Base-by-base conservation (phyloP, 2,888 invertebrate genomes). In the Aplocera efformata region DNA sequence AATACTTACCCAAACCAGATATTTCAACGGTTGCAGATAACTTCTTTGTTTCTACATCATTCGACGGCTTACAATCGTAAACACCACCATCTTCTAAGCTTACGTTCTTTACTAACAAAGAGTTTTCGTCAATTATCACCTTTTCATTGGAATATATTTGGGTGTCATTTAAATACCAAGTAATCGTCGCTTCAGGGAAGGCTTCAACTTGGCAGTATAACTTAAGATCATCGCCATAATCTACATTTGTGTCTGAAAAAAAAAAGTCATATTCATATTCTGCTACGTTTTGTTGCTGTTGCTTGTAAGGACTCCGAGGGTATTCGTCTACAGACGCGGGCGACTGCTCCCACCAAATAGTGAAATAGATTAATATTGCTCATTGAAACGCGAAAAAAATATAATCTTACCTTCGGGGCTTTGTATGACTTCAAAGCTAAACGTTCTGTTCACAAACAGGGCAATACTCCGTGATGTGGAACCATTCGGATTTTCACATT, bases 121-220 rank as follows among this genome's bases (percentile, higher is more conserved):
- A 53, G 39, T 69, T 52, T 1, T 74, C 66, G 10, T 74, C 67
- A 0, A 48, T 10, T 5, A 47, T 9, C 0, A 72, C 26, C 38
- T 69, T 51, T 1, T 69, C 30, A 32, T 72, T 58, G 5, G 46
- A 29, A 13, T 58, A 58, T 10, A 83, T 17, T 1, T 46, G 20
- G 3, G 64, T 70, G 0, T 65, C 64, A 24, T 85, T 83, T 22
- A 74, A 68, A 26, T 65, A 76, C 85, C 85, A 86, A 41, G 62
- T 66, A 2, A 69, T 57, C 21, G 57, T 58, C 0, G 73, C 78
- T 46, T 72, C 69, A 0, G 85, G 85, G 35, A 80, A 85, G 0
- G 84, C 75, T 0, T 63, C 58, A 0, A 79, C 73, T 63, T 77
- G 57, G 28, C 85, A 86, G 26, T 54, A 59, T 0, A 86, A 43